A percentile compares a stretch with the other conserved stretches of the same genome.
phyloP scores from a whole-genome alignment of 2,797 vertebrate genomes.

The Pangasius macronema region DNA sequence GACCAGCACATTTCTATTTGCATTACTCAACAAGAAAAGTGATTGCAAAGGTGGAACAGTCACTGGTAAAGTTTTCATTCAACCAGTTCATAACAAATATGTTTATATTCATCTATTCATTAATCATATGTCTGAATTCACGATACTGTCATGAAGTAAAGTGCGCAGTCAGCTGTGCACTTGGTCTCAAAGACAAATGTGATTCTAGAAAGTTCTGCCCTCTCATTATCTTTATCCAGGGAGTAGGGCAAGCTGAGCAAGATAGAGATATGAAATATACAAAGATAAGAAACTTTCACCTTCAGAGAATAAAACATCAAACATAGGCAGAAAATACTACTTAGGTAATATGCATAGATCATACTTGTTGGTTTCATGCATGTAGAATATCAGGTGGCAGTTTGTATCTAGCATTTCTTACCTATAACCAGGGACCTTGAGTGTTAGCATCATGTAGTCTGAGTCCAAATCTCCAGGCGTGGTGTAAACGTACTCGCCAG shows the following conservation, averaged over 20 bases:
- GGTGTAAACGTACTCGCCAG: slow-evolving; percentile 91
- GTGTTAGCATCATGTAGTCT: slow-evolving; percentile 86
- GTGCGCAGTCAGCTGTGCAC: slow-evolving; percentile 83
- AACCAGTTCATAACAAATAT: no score
- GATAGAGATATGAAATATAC: neutral
- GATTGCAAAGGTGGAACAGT: neutral
- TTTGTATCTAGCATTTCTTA: slow-evolving; percentile 59
- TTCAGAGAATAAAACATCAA: neutral
- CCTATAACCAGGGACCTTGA: slow-evolving; percentile 90
- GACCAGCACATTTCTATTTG: neutral
- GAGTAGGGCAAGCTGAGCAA: slow-evolving; percentile 77
- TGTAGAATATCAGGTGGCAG: neutral
- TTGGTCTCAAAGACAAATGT: slow-evolving; percentile 91
- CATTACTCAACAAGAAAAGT: neutral
- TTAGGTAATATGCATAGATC: neutral
- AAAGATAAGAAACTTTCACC: slow-evolving; percentile 4
- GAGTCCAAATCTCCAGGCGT: slow-evolving; percentile 84
- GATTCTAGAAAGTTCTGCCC: slow-evolving; percentile 82
- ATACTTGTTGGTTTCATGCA: neutral
- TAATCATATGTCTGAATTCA: no score
- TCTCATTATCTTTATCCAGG: slow-evolving; percentile 71
- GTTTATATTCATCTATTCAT: no score
- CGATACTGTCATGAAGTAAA: slow-evolving; percentile 92
- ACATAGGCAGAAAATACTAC: no score
- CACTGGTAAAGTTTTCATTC: no score